A percentile compares a stretch with the other conserved stretches of the same genome.
These are phyloP conservation scores for Mesorhabditis spiculigera DNA, from an alignment of 2,888 invertebrate genomes.

Conservation along the genomic window DNA sequence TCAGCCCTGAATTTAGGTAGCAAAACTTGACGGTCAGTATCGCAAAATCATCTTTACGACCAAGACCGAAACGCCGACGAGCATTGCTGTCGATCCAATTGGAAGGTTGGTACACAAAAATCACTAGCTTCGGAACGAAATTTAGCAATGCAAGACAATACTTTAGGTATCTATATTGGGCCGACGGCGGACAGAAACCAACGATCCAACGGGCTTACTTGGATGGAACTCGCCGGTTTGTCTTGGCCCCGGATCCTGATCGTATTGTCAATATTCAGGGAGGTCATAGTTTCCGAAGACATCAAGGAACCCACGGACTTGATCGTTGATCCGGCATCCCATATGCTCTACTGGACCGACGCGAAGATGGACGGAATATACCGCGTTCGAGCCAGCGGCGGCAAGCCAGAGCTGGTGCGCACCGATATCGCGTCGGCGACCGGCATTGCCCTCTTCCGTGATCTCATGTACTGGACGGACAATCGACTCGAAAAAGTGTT, in stretches of 20 bases:
- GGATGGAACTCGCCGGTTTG: constrained; percentile 68
- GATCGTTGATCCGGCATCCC: constrained; percentile 84
- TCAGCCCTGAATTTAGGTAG: neutral
- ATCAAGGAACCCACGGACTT: constrained; percentile 62
- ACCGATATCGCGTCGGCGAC: constrained; percentile 55
- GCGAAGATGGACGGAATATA: constrained; percentile 89
- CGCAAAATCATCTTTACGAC: constrained; percentile 86
- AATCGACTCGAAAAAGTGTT: constrained; percentile 54
- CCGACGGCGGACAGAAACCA: constrained; percentile 93
- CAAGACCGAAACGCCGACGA: constrained; percentile 84
- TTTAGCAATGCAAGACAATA: neutral
- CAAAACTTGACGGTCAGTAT: constrained; percentile 61
- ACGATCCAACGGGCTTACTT: constrained; percentile 78
- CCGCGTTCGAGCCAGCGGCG: constrained; percentile 38
- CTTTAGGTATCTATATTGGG: constrained; percentile 80
- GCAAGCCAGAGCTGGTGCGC: constrained; percentile 39
- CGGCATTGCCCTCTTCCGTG: constrained; percentile 47
- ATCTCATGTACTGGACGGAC: constrained; percentile 57
- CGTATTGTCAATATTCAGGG: constrained; percentile 18
- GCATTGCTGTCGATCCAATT: constrained; percentile 92
- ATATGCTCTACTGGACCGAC: constrained; percentile 97
- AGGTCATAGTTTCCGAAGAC: constrained; percentile 49
- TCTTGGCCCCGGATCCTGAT: neutral
- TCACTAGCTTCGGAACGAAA: neutral
- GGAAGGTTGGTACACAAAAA: constrained; percentile 64